Evolutionary conservation across 2,888 invertebrate genomes (phyloP).

Genomic region (Anthophora plumipes): DNA sequence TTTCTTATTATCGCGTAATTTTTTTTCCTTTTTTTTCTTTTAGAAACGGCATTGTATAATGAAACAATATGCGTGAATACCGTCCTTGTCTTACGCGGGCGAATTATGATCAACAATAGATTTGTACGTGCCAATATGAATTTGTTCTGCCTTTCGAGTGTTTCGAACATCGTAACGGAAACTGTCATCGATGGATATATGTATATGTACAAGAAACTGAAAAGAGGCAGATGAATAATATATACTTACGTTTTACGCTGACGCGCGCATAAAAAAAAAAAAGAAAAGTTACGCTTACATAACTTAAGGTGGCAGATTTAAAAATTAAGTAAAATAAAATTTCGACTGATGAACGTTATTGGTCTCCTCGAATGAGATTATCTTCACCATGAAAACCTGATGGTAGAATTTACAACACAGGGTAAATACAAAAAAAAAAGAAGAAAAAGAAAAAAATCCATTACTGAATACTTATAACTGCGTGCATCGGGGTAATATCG

Average conservation of each 20-base stretch:
- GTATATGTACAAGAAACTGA: background rate
- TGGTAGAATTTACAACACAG: background rate
- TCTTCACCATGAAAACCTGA: background rate
- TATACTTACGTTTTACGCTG: background rate
- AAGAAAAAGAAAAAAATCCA: no score
- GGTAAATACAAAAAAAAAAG: conserved; percentile 11
- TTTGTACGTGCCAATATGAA: background rate
- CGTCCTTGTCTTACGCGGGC: background rate
- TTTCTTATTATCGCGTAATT: conserved; percentile 20
- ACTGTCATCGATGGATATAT: background rate
- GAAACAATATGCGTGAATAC: conserved; percentile 3
- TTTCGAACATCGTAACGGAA: background rate
- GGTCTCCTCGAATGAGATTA: background rate
- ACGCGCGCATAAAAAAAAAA: conserved; percentile 3
- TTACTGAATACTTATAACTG: background rate
- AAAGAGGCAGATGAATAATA: background rate
- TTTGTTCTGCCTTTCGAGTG: background rate
- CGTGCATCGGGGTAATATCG: background rate
- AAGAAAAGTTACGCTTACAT: background rate
- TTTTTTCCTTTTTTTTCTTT: background rate
- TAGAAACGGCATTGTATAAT: background rate
- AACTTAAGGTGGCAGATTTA: background rate
- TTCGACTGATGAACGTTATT: background rate
- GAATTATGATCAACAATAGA: background rate
- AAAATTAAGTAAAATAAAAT: conserved; percentile 21